Evolutionary conservation across 2,888 invertebrate species (phyloP).

Genomic region (Trachelus troglodyta): DNA sequence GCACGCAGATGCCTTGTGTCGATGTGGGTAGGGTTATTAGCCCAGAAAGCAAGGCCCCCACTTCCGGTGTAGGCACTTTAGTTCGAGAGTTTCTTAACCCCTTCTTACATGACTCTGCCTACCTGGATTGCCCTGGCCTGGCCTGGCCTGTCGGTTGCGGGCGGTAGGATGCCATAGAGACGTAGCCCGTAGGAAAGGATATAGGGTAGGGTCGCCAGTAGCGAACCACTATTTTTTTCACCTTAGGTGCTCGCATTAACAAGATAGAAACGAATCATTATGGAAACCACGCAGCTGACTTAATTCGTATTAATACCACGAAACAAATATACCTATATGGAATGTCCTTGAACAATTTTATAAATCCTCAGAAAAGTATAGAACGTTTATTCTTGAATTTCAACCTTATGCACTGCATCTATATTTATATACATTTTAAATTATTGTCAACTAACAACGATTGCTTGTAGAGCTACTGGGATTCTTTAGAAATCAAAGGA

Average conservation of each 20-base stretch:
- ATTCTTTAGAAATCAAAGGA: neutral
- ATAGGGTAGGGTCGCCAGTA: slow-evolving; percentile 9
- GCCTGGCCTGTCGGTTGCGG: slow-evolving; percentile 41
- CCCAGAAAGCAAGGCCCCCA: slow-evolving; percentile 66
- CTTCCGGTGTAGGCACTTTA: slow-evolving; percentile 65
- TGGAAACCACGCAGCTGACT: neutral
- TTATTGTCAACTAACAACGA: too few species aligned
- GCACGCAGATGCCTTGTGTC: slow-evolving; percentile 54
- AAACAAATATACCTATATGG: neutral
- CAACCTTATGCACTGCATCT: too few species aligned
- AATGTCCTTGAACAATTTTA: neutral
- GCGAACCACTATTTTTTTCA: slow-evolving; percentile 1
- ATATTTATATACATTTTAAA: too few species aligned
- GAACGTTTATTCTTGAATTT: too few species aligned
- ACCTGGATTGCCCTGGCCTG: slow-evolving; percentile 41
- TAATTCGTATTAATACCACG: neutral
- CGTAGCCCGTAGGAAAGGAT: slow-evolving; percentile 7
- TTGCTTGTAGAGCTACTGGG: too few species aligned
- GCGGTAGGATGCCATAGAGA: slow-evolving; percentile 39
- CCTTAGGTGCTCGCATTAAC: neutral
- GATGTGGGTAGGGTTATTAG: slow-evolving; percentile 66
- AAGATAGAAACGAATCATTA: neutral
- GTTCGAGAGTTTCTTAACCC: slow-evolving; percentile 66
- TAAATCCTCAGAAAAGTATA: neutral
- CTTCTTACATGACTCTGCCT: slow-evolving; percentile 51